phyloP scores from a whole-genome alignment of 2,888 invertebrate species.

The Phrixothrix hirtus region DNA sequence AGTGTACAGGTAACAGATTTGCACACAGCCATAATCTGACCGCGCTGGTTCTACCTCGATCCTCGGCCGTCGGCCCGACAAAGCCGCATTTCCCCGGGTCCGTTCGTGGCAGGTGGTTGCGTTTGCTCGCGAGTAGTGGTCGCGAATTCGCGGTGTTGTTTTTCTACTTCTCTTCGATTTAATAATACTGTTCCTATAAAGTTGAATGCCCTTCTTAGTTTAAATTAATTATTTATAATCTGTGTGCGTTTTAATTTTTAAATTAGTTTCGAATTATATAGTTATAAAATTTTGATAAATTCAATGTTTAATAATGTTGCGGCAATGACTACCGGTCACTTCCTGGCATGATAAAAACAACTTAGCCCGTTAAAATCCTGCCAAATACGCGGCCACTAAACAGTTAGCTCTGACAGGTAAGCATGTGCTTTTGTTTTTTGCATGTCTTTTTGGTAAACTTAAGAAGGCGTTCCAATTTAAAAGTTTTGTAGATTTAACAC shows the following conservation, averaged over 20 bases:
- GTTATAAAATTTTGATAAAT: no score
- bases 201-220: slow-evolving; percentile 40
- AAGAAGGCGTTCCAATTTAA: no score
- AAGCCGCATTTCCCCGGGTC: slow-evolving; percentile 37
- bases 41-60: slow-evolving; percentile 36
- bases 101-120: slow-evolving; percentile 40
- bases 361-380: slow-evolving; percentile 33
- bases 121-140: slow-evolving; percentile 19
- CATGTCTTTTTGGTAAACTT: no score
- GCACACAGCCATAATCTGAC: slow-evolving; percentile 38
- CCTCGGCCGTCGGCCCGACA: slow-evolving; percentile 37
- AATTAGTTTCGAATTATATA: no score
- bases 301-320: no score
- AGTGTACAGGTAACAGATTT: slow-evolving; percentile 9
- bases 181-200: slow-evolving; percentile 39
- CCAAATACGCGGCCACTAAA: slow-evolving; percentile 29
- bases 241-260: no score
- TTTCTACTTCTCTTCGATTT: slow-evolving; percentile 31
- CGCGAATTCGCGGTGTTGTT: slow-evolving; percentile 26
- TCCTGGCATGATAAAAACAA: slow-evolving; percentile 33
- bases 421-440: slow-evolving; percentile 25
- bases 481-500: no score
- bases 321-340: slow-evolving; percentile 33
- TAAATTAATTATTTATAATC: no score
- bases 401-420: slow-evolving; percentile 39